A percentile compares a stretch with the other conserved stretches of the same genome.
Conservation (phyloP, 2,113 vertebrate genomes). For the Rafetus swinhoei region DNA sequence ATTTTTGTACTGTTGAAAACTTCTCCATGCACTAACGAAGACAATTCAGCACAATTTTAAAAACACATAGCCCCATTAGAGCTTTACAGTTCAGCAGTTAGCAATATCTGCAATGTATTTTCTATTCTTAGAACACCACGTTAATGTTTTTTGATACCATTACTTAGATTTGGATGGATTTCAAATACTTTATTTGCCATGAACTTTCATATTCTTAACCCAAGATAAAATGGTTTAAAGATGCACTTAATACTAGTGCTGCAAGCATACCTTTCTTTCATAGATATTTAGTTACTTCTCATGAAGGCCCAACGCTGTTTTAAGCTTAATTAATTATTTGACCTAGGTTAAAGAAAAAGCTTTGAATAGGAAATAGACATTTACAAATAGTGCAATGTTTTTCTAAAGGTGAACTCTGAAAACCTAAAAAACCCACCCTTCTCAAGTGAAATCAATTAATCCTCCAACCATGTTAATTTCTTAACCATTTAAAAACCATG, state of each 20-base stretch:
- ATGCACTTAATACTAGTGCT: constrained; percentile 57
- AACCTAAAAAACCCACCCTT: constrained; percentile 76
- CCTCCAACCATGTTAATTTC: constrained; percentile 81
- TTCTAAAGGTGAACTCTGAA: constrained; percentile 72
- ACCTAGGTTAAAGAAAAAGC: constrained; percentile 36
- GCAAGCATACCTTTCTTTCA: constrained; percentile 51
- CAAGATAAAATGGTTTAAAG: constrained; percentile 33
- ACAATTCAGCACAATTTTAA: constrained; percentile 63
- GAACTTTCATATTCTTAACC: constrained; percentile 61
- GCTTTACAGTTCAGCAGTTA: constrained; percentile 61
- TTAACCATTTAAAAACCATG: constrained; percentile 84
- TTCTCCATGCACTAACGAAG: constrained; percentile 43
- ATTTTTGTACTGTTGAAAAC: constrained; percentile 47
- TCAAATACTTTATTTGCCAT: constrained; percentile 63
- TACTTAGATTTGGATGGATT: constrained; percentile 64
- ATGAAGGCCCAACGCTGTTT: background rate
- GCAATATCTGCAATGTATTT: constrained; percentile 49
- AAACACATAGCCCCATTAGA: constrained; percentile 64
- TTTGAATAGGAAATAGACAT: constrained; percentile 46
- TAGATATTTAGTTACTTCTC: constrained; percentile 31
- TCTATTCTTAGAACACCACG: constrained; percentile 23
- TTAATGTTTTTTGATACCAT: constrained; percentile 49
- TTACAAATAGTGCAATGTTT: constrained; percentile 58
- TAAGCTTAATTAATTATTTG: background rate
- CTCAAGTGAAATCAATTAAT: constrained; percentile 87